Evolutionary conservation across 2,797 vertebrate species (phyloP).

Genomic region (Microcaecilia unicolor): DNA sequence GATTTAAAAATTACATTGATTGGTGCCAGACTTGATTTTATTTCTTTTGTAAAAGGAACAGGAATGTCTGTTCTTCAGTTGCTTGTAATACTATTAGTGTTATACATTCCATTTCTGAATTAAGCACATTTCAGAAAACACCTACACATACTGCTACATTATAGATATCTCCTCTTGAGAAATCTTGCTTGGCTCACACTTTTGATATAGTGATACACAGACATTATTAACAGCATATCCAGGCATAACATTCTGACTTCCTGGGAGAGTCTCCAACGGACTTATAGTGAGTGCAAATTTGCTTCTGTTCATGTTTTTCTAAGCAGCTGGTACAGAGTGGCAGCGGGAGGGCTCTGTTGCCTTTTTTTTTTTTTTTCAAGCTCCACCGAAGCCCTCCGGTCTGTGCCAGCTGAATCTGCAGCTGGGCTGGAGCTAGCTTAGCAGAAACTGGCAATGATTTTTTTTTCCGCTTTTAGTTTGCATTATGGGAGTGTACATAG

Average conservation of each 20-base stretch:
- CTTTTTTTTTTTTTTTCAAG: too few relatives aligned
- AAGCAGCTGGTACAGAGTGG: fast-evolving
- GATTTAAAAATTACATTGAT: slow-evolving; percentile 42
- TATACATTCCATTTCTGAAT: slow-evolving; percentile 51
- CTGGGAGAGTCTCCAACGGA: slow-evolving; percentile 33
- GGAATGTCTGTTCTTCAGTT: slow-evolving; percentile 53
- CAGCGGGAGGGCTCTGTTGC: too few relatives aligned
- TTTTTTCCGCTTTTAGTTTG: too few relatives aligned
- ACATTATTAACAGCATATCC: slow-evolving; percentile 53
- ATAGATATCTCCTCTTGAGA: slow-evolving; percentile 54
- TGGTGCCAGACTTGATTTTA: slow-evolving; percentile 46
- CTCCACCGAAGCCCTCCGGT: too few relatives aligned
- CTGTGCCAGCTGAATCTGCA: too few relatives aligned
- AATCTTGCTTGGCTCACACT: slow-evolving; percentile 50
- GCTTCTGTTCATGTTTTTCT: background rate
- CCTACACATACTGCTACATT: slow-evolving; percentile 48
- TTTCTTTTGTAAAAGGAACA: slow-evolving; percentile 59
- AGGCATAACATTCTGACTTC: slow-evolving; percentile 38
- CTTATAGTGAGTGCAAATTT: slow-evolving; percentile 25
- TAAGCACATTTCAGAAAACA: slow-evolving; percentile 56
- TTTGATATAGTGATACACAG: slow-evolving; percentile 51
- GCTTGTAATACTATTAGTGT: slow-evolving; percentile 57
- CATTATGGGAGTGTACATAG: too few relatives aligned
- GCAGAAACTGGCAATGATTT: too few relatives aligned
- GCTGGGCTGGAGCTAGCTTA: too few relatives aligned